Conservation (phyloP, 2,797 vertebrate species). For the Chelmon rostratus region DNA sequence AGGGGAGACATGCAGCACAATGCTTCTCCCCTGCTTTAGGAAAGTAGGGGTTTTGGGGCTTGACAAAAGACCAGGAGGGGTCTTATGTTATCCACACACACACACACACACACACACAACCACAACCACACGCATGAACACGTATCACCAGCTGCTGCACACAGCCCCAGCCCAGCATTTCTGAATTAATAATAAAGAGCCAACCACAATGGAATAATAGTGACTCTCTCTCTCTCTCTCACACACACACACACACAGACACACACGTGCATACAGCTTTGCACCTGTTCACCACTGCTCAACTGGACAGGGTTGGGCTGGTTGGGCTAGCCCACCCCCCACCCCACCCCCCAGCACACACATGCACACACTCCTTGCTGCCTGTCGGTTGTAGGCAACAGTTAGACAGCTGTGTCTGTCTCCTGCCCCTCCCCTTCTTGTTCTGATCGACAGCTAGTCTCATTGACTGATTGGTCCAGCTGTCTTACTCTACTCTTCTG, state of each 20-base stretch:
- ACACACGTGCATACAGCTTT: conserved; percentile 73
- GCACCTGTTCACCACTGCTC: conserved; percentile 84
- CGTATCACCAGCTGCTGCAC: conserved; percentile 79
- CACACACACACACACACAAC: conserved; percentile 45
- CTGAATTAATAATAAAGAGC: conserved; percentile 89
- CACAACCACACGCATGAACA: conserved; percentile 56
- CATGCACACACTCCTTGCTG: conserved; percentile 36
- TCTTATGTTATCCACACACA: conserved; percentile 66
- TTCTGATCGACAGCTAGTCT: conserved; percentile 68
- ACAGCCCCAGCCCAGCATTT: conserved; percentile 77
- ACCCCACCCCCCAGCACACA: conserved; percentile 35
- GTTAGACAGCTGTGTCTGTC: conserved; percentile 80
- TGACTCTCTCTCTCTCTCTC: conserved; percentile 39
- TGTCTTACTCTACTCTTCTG: conserved; percentile 42
- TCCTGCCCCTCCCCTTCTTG: conserved; percentile 65
- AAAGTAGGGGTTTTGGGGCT: conserved; percentile 28
- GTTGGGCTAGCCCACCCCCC: conserved; percentile 41
- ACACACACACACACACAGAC: conserved; percentile 51
- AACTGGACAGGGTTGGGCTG: conserved; percentile 72
- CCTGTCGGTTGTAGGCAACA: conserved; percentile 70
- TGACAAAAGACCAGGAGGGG: conserved; percentile 73
- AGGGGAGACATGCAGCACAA: conserved; percentile 55
- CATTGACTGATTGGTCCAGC: conserved; percentile 72
- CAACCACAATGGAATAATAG: conserved; percentile 85
- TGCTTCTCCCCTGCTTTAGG: conserved; percentile 58